Evolutionary conservation across 2,888 invertebrate genomes (phyloP), one percentile per base, ranked within the genome.

Genomic region (Calephelis perditalis): DNA sequence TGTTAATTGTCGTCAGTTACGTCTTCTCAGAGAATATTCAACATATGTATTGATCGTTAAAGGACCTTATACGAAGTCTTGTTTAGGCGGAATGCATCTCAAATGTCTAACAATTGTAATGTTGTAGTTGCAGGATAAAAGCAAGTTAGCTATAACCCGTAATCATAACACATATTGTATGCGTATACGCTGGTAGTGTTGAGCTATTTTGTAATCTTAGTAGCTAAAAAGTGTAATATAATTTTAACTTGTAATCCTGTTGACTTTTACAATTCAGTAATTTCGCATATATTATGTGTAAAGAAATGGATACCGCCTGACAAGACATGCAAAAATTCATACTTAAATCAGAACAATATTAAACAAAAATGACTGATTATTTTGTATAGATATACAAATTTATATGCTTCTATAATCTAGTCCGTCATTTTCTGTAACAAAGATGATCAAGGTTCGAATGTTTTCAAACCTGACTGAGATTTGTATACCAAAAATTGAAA

Each of bases 1-100:
- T 71, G 73, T 74, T 74, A 74, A 73, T 73, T 71, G 75, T 77
- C 77, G 75, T 77, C 79, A 76, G 81, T 62, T 66, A 65, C 68
- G 65, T 62, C 60, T 65, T 62, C 60, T 65, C 64, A 59, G 44
- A 54, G 52, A 40, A 45, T 40, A 40, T 12, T 46, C 40, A 45
- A 59, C 11, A 45, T 37, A 56, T 56, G 56, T 56, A 56, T 60
- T 56, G 60, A 46, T 60, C 12, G 54, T 47, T 56, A 52, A 2
- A 52, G 52, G 52, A 52, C 52, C 52, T 52, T 52, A 52, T 52
- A 52, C 52, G 52, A 52, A 52, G 40, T 40, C 40, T 7, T 40
- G 6, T 8, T 40, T 6, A 40, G 40, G 40, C 40, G 40, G 40
- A 40, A 40, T 6, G 40, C 40, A 40, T 40, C 40, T 40, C 40